Percentiles rank a stretch among this genome's conserved stretches.
Conservation (phyloP, 1,140 invertebrate genomes). For the Bombus ignitus region DNA sequence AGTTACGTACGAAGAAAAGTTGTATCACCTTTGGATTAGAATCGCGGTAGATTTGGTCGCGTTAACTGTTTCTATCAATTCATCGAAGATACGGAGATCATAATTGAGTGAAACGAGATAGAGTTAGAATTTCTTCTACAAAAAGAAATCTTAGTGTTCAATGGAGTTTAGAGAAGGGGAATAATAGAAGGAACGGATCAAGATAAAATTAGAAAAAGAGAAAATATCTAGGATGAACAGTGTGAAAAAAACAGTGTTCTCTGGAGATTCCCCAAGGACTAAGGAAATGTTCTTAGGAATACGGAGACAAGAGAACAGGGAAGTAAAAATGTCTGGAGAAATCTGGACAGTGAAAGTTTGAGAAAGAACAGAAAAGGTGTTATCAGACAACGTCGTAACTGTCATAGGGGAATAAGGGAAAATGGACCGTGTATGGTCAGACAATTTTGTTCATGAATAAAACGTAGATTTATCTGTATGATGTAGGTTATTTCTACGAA, state of each 20-base stretch:
- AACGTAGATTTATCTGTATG: neutral
- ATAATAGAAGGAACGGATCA: no score
- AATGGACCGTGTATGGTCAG: neutral
- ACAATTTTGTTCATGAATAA: neutral
- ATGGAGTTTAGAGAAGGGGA: no score
- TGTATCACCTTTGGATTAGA: no score
- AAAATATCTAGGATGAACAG: neutral
- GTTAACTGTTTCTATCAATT: no score
- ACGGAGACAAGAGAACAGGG: neutral
- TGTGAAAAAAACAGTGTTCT: neutral
- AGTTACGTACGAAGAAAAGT: no score
- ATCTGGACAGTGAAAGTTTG: neutral
- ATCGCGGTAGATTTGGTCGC: no score
- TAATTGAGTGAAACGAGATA: no score
- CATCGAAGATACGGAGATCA: no score
- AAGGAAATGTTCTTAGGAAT: neutral
- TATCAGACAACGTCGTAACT: neutral
- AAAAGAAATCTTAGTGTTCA: no score
- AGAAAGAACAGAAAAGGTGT: neutral
- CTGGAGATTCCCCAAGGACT: neutral
- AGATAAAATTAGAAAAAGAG: neutral
- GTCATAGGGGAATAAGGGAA: neutral
- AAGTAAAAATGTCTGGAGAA: neutral
- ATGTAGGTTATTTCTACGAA: neutral
- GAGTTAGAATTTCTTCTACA: no score